Conservation (phyloP, 2,888 invertebrate species). For the Bruchidius siliquastri region DNA sequence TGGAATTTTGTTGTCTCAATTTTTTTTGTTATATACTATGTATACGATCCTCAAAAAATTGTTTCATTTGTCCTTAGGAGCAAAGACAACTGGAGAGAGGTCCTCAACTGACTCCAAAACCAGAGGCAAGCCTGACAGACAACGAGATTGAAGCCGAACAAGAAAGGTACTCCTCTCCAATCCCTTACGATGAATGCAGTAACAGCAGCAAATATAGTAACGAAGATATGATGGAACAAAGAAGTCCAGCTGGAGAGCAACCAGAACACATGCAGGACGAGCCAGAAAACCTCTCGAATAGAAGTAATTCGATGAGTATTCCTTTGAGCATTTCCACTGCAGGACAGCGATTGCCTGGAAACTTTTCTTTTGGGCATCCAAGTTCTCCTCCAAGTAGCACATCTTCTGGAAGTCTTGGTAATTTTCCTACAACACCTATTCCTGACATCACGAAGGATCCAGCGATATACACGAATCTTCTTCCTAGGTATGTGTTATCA, state of each 20-base stretch:
- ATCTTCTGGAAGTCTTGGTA: constrained; percentile 58
- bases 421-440: constrained; percentile 51
- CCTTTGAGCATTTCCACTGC: constrained; percentile 61
- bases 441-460: constrained; percentile 72
- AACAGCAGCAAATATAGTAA: constrained; percentile 73
- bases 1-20: too few relatives aligned
- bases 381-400: constrained; percentile 61
- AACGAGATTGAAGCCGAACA: constrained; percentile 58
- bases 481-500: constrained; percentile 50
- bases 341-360: constrained; percentile 61
- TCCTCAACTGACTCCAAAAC: constrained; percentile 60
- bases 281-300: constrained; percentile 75
- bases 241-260: constrained; percentile 54
- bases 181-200: constrained; percentile 72
- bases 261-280: constrained; percentile 65
- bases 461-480: constrained; percentile 69
- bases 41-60: too few relatives aligned
- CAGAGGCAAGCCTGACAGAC: constrained; percentile 59
- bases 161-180: constrained; percentile 61
- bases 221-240: constrained; percentile 57
- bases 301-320: constrained; percentile 57
- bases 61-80: background rate
- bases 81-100: constrained; percentile 11
- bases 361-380: constrained; percentile 55
- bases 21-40: too few relatives aligned